These are phyloP conservation scores for Eupithecia insigniata DNA, from an alignment of 2,888 invertebrate genomes.

Conservation along the genomic window DNA sequence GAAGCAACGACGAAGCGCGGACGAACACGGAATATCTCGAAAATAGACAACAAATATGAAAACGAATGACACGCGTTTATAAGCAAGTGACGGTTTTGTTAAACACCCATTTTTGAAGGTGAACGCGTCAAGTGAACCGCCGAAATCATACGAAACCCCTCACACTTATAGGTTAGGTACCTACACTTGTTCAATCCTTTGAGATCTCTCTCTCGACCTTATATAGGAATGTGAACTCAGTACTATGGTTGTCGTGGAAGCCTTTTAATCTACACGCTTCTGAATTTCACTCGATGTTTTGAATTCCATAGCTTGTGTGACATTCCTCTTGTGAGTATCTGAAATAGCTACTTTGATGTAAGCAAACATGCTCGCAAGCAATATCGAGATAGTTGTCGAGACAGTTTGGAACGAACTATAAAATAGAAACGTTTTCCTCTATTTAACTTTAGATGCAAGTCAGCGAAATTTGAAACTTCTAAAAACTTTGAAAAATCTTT, in stretches of 20 bases:
- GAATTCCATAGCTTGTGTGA: background rate
- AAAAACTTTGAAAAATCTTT: background rate
- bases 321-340: slow-evolving; percentile 21
- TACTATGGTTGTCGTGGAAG: background rate
- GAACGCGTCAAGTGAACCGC: too few relatives aligned
- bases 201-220: background rate
- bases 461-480: background rate
- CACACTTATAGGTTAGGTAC: too few relatives aligned
- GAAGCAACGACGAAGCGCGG: too few relatives aligned
- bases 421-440: slow-evolving; percentile 16
- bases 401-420: slow-evolving; percentile 23
- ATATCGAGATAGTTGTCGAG: slow-evolving; percentile 30
- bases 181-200: too few relatives aligned
- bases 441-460: slow-evolving; percentile 8
- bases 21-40: too few relatives aligned
- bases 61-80: too few relatives aligned
- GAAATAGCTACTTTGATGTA: slow-evolving; percentile 35
- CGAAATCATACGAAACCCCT: too few relatives aligned
- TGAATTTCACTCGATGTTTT: background rate
- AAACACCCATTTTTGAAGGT: too few relatives aligned
- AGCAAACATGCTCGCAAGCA: slow-evolving; percentile 31
- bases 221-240: background rate
- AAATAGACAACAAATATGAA: too few relatives aligned
- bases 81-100: too few relatives aligned
- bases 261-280: background rate